Percentiles rank a stretch among this genome's conserved stretches.
These are phyloP conservation scores for Silurus asotus DNA, from an alignment of 2,113 vertebrate species.

Conservation along the genomic window DNA sequence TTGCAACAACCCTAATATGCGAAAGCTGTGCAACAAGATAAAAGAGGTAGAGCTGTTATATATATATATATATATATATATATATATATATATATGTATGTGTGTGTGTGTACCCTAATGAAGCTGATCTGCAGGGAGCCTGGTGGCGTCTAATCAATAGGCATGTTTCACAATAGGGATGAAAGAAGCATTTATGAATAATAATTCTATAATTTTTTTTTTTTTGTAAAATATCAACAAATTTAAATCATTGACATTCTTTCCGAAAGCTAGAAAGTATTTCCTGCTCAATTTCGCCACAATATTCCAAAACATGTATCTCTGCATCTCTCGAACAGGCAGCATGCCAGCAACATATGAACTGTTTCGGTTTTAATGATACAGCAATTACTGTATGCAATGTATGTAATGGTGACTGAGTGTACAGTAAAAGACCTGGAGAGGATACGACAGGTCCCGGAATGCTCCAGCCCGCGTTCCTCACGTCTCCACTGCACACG, in stretches of 20 bases:
- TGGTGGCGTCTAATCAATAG: not conserved
- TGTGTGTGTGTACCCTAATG: not conserved
- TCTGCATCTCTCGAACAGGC: not conserved
- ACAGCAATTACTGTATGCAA: not conserved
- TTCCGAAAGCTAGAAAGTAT: not conserved
- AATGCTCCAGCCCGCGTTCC: not conserved
- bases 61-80: too few relatives aligned
- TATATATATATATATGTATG: too few relatives aligned
- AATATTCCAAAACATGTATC: too few relatives aligned
- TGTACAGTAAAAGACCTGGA: not conserved
- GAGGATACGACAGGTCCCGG: not conserved
- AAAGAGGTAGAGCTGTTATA: not conserved
- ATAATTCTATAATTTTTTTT: too few relatives aligned
- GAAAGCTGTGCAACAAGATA: not conserved
- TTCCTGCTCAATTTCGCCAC: not conserved
- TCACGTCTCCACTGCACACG: not conserved
- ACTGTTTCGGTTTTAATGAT: too few relatives aligned
- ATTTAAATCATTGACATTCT: not conserved
- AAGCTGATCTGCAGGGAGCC: not conserved
- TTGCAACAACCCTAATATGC: not conserved
- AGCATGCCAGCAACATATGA: not conserved
- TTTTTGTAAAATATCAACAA: not conserved
- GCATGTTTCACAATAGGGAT: not conserved
- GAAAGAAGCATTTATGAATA: not conserved
- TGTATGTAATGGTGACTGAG: not conserved